phyloP scores from a whole-genome alignment of 2,888 invertebrate genomes.

The Arrhopalites spinosus region DNA sequence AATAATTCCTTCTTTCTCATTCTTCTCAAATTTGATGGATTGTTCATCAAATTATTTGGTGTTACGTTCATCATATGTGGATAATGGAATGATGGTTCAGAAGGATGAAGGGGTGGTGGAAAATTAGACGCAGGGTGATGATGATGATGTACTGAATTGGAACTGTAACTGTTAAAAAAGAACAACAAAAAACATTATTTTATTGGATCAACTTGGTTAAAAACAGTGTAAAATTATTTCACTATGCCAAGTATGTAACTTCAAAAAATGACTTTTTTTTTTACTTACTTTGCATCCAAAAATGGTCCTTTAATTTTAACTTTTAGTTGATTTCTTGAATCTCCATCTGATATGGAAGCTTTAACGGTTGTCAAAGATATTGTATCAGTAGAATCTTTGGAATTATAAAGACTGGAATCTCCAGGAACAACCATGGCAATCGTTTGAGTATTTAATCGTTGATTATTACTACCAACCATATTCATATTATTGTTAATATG shows the following conservation, averaged over 20 bases:
- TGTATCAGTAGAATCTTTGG: conserved; percentile 36
- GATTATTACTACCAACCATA: background rate
- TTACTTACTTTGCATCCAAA: conserved; percentile 71
- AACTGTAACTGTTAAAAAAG: conserved; percentile 26
- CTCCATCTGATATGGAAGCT: conserved; percentile 58
- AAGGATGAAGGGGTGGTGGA: conserved; percentile 33
- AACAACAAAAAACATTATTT: too few relatives aligned
- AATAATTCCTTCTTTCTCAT: conserved; percentile 90
- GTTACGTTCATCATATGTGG: conserved; percentile 37
- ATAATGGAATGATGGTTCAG: conserved; percentile 36
- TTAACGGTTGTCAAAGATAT: conserved; percentile 18
- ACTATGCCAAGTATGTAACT: too few relatives aligned
- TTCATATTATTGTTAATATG: conserved; percentile 40
- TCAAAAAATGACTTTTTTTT: too few relatives aligned
- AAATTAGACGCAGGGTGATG: conserved; percentile 22
- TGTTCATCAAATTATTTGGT: conserved; percentile 42
- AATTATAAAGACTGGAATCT: conserved; percentile 36
- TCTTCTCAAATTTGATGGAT: conserved; percentile 74
- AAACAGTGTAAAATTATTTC: too few relatives aligned
- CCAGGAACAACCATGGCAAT: conserved; percentile 30
- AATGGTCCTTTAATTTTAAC: conserved; percentile 90
- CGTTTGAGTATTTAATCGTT: conserved; percentile 8
- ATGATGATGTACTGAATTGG: conserved; percentile 40
- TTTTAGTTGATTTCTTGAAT: conserved; percentile 83
- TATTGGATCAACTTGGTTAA: too few relatives aligned